phyloP scores from a whole-genome alignment of 2,797 vertebrate genomes.

The Microcaecilia unicolor region DNA sequence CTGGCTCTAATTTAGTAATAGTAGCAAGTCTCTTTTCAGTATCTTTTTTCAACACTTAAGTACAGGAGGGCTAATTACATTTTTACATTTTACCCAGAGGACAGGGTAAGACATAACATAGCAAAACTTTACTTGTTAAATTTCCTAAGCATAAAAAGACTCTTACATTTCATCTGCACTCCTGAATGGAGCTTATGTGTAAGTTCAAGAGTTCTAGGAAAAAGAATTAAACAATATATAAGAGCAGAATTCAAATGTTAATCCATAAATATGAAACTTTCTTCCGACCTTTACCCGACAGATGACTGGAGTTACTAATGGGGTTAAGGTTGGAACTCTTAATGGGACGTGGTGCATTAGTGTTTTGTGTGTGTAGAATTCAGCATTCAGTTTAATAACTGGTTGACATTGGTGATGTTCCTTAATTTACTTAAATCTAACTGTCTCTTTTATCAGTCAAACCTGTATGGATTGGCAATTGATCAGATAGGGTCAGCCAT shows the following conservation, averaged over 20 bases:
- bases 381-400: conserved; percentile 61
- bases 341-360: conserved; percentile 57
- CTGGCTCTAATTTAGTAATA: no score
- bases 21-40: no score
- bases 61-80: no score
- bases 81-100: no score
- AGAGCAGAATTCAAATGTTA: conserved; percentile 51
- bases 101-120: no score
- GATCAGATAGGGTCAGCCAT: conserved; percentile 70
- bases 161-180: no score
- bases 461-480: conserved; percentile 74
- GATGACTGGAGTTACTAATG: conserved; percentile 60
- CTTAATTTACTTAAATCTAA: conserved; percentile 76
- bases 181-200: conserved; percentile 28
- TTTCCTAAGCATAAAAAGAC: no score
- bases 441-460: conserved; percentile 79
- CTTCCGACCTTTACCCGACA: conserved; percentile 40
- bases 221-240: conserved; percentile 37
- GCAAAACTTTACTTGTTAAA: no score
- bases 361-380: conserved; percentile 63
- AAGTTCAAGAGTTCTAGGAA: conserved; percentile 55
- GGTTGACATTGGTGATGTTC: conserved; percentile 72
- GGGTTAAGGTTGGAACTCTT: conserved; percentile 61
- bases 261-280: conserved; percentile 65
- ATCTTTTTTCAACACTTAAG: no score